Conservation (phyloP, 30 jellyfish, hydroid and myxozoan genomes). For the Sanderia malayensis region DNA sequence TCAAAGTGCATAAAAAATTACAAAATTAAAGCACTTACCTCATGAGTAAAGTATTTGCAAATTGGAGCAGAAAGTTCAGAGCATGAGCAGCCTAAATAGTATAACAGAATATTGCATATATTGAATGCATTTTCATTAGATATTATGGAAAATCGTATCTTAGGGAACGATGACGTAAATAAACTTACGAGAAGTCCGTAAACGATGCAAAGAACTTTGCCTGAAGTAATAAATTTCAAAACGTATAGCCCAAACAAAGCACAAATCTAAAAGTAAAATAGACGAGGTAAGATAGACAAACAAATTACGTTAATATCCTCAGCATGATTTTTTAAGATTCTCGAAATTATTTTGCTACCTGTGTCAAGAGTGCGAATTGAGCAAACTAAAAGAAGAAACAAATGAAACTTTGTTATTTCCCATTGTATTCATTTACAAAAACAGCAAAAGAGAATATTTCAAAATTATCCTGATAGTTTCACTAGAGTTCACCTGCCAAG, state of each 20-base stretch:
- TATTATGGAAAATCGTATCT: too few species aligned
- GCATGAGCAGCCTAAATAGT: slow-evolving; percentile 68
- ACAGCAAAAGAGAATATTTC: too few species aligned
- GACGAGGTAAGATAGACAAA: not conserved
- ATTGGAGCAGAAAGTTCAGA: slow-evolving; percentile 75
- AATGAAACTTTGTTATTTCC: too few species aligned
- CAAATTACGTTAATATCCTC: too few species aligned
- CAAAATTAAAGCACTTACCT: slow-evolving; percentile 58
- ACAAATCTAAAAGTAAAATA: slow-evolving; percentile 63
- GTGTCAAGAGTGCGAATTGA: slow-evolving; percentile 93
- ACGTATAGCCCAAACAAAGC: slow-evolving; percentile 87
- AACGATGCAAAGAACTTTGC: slow-evolving; percentile 41
- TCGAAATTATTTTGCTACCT: slow-evolving; percentile 42
- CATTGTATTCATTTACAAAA: too few species aligned
- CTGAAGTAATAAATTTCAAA: slow-evolving; percentile 69
- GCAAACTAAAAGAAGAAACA: slow-evolving; percentile 74
- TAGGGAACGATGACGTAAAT: too few species aligned
- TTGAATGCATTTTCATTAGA: too few species aligned
- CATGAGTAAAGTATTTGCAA: slow-evolving; percentile 84
- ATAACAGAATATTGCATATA: too few species aligned
- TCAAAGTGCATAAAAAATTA: not conserved
- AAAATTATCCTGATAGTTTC: too few species aligned
- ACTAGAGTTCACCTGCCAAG: slow-evolving; percentile 84
- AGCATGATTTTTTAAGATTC: too few species aligned
- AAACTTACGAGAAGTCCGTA: slow-evolving; percentile 81